Percentiles rank a stretch among this genome's conserved stretches.
These are phyloP conservation scores for Varroa destructor DNA, from an alignment of 1,140 invertebrate genomes.

Conservation along the genomic window DNA sequence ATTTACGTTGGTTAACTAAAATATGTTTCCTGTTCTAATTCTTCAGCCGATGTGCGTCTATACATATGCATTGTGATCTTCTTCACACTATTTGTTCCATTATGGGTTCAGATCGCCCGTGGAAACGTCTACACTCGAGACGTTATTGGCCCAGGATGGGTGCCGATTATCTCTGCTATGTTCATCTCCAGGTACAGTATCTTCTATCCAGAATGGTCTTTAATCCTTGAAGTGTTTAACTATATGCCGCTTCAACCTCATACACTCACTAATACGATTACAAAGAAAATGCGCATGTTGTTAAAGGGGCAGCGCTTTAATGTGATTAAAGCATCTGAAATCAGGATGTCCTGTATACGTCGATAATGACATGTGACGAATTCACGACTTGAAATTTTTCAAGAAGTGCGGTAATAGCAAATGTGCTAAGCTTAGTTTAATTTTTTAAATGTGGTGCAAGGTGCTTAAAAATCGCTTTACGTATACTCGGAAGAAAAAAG, in stretches of 20 bases:
- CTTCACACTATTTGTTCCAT: conserved; percentile 28
- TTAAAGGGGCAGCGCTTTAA: neutral
- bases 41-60: conserved; percentile 28
- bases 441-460: no score
- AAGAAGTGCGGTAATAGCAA: no score
- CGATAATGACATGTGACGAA: no score
- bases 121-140: conserved; percentile 30
- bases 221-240: neutral
- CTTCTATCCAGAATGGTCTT: no score
- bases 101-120: conserved; percentile 29
- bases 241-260: conserved; percentile 29
- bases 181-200: conserved; percentile 26
- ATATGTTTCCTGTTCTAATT: neutral
- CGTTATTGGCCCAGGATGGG: conserved; percentile 31
- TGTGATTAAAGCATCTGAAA: neutral
- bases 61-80: conserved; percentile 36
- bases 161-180: conserved; percentile 32
- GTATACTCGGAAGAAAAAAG: no score
- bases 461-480: no score
- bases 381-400: no score
- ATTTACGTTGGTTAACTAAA: no score
- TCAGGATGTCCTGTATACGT: no score
- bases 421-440: no score
- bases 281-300: conserved; percentile 3
- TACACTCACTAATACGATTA: conserved; percentile 31